Evolutionary conservation across 37 sponge, comb jelly and placozoan species (phyloP).

Genomic region (Beroe ovata): DNA sequence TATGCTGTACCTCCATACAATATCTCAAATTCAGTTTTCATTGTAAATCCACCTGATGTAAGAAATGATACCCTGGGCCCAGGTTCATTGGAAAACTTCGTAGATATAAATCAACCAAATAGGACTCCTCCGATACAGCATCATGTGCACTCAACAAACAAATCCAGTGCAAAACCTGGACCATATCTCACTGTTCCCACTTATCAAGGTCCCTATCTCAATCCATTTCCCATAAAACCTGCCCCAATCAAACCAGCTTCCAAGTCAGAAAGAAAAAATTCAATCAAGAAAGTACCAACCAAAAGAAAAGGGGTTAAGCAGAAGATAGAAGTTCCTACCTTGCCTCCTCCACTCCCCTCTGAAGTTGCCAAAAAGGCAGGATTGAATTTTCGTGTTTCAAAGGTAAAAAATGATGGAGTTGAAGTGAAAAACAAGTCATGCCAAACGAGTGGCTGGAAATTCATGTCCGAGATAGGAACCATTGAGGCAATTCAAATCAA

Average conservation of each 20-base stretch:
- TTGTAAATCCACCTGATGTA: neutral
- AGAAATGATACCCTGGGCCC: neutral
- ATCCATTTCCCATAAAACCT: conserved; percentile 14
- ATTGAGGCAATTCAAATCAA: conserved; percentile 2
- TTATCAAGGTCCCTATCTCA: neutral
- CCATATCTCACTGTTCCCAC: neutral
- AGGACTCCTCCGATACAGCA: neutral
- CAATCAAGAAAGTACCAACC: neutral
- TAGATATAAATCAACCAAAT: neutral
- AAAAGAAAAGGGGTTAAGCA: neutral
- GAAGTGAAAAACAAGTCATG: neutral
- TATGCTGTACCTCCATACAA: neutral
- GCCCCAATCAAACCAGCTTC: conserved; percentile 17
- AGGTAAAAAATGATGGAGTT: neutral
- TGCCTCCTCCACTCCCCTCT: neutral
- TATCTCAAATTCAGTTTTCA: neutral
- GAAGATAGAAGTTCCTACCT: neutral
- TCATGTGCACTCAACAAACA: neutral
- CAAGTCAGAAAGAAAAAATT: neutral
- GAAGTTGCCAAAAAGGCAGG: neutral
- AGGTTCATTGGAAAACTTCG: neutral
- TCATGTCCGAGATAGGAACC: conserved; percentile 61
- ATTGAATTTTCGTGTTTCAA: neutral
- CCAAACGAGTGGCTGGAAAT: conserved; percentile 66
- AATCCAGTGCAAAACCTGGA: neutral